Evolutionary conservation across 2,113 vertebrate genomes (phyloP).

Genomic region (Megatriorchis doriae): DNA sequence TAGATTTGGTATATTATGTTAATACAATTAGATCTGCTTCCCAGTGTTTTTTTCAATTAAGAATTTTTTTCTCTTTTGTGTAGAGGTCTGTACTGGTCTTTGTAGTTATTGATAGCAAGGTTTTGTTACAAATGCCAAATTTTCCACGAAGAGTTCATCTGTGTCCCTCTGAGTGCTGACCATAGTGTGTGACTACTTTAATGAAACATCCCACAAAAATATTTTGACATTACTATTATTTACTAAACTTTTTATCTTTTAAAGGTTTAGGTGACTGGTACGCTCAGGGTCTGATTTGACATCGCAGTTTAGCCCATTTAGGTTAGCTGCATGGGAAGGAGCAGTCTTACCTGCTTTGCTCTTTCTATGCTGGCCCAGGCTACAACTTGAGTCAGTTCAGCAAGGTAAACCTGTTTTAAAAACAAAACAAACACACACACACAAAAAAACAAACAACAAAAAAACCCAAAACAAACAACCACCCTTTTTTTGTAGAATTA

Average conservation of each 20-base stretch:
- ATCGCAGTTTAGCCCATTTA: neutral
- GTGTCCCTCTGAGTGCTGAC: neutral
- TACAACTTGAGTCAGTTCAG: neutral
- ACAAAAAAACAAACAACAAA: too few species aligned
- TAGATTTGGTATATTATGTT: neutral
- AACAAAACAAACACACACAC: neutral
- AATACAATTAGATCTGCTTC: neutral
- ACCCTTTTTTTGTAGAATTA: too few species aligned
- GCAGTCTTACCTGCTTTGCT: neutral
- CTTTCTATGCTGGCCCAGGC: neutral
- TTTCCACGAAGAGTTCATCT: neutral
- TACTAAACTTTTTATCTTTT: neutral
- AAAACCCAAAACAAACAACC: too few species aligned
- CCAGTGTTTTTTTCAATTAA: neutral
- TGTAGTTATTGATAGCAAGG: neutral
- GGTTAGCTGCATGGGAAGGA: neutral
- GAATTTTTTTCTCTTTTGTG: neutral
- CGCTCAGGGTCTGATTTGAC: neutral
- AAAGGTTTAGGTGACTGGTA: neutral
- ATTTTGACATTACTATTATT: neutral
- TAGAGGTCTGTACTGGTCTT: neutral
- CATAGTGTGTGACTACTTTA: neutral
- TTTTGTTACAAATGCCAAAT: neutral
- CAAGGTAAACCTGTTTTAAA: neutral
- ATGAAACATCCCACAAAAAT: neutral